These are phyloP conservation scores for Eueides isabella DNA, from an alignment of 1,140 invertebrate species.

Conservation along the genomic window DNA sequence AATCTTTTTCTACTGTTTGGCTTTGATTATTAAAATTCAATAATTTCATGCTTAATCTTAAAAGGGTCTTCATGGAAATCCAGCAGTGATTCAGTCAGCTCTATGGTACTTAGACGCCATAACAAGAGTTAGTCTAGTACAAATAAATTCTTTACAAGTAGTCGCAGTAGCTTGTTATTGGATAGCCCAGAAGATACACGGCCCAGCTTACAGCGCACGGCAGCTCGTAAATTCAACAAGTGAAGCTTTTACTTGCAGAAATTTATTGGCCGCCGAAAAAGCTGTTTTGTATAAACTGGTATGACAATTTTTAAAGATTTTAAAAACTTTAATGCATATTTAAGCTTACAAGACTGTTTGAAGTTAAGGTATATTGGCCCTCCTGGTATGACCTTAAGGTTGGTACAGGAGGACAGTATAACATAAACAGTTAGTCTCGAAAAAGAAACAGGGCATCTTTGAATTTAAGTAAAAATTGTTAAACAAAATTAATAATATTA, in stretches of 20 bases:
- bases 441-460: no score
- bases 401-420: no score
- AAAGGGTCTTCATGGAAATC: conserved; percentile 54
- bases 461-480: no score
- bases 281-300: conserved; percentile 57
- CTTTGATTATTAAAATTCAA: conserved; percentile 15
- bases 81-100: conserved; percentile 56
- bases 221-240: conserved; percentile 52
- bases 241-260: conserved; percentile 46
- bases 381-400: no score
- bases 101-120: conserved; percentile 61
- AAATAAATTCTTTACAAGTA: conserved; percentile 54
- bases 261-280: conserved; percentile 54
- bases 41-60: background rate
- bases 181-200: conserved; percentile 63
- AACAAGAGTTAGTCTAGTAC: conserved; percentile 34
- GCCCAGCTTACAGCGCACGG: conserved; percentile 31
- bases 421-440: no score
- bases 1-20: background rate
- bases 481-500: no score
- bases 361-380: no score
- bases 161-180: conserved; percentile 63
- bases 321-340: background rate
- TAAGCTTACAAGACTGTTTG: no score
- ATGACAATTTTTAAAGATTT: conserved; percentile 23